Evolutionary conservation across 2,797 vertebrate genomes (phyloP).

Genomic region (Sylvilagus floridanus): DNA sequence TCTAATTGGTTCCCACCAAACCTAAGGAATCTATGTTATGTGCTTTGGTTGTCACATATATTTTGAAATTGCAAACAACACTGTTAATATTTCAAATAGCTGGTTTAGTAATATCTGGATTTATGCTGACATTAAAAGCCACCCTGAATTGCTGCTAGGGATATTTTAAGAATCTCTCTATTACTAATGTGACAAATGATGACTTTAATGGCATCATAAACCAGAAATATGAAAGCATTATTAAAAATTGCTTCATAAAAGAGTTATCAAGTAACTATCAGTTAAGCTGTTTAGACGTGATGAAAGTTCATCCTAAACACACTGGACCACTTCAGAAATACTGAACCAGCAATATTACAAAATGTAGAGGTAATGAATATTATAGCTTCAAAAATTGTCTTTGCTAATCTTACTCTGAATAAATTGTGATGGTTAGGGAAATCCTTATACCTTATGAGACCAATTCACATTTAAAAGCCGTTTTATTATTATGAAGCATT

Average conservation of each 20-base stretch:
- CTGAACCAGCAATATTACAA: slow-evolving; percentile 70
- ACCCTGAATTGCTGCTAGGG: slow-evolving; percentile 79
- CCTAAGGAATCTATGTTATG: slow-evolving; percentile 39
- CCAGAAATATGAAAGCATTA: slow-evolving; percentile 83
- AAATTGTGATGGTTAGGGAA: slow-evolving; percentile 75
- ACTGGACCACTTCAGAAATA: slow-evolving; percentile 60
- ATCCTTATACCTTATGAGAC: slow-evolving; percentile 70
- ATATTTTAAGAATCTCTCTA: slow-evolving; percentile 84
- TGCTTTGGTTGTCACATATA: slow-evolving; percentile 73
- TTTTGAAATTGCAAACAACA: slow-evolving; percentile 80
- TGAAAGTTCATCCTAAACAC: slow-evolving; percentile 81
- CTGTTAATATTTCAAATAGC: slow-evolving; percentile 83
- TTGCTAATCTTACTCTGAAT: slow-evolving; percentile 64
- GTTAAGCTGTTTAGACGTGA: slow-evolving; percentile 80
- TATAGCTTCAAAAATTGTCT: slow-evolving; percentile 76
- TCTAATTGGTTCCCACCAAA: slow-evolving; percentile 55
- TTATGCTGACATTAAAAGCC: slow-evolving; percentile 86
- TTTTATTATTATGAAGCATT: slow-evolving; percentile 74
- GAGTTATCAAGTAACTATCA: slow-evolving; percentile 80
- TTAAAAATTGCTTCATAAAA: slow-evolving; percentile 84
- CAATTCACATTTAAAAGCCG: slow-evolving; percentile 73
- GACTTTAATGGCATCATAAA: slow-evolving; percentile 85
- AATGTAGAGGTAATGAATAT: slow-evolving; percentile 71
- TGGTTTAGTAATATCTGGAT: slow-evolving; percentile 81
- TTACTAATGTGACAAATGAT: slow-evolving; percentile 85